phyloP scores from a whole-genome alignment of 1,140 invertebrate genomes.

The Ladona fulva region DNA sequence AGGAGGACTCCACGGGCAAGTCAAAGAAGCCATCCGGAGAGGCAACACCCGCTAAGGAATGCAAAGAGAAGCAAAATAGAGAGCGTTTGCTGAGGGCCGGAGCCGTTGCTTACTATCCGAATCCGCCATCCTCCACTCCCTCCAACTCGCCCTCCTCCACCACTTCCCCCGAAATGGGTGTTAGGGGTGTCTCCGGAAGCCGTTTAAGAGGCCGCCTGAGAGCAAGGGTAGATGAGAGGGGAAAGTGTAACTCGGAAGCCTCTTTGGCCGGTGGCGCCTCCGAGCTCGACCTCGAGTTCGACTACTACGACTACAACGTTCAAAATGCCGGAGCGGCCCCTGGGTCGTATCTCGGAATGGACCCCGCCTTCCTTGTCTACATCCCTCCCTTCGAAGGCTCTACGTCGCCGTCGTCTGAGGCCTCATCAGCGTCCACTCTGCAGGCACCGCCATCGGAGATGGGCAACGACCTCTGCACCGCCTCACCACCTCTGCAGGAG shows the following conservation, averaged over 20 bases:
- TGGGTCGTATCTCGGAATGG: conserved; percentile 74
- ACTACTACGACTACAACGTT: conserved; percentile 82
- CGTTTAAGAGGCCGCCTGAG: conserved; percentile 14
- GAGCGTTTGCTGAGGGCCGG: conserved; percentile 54
- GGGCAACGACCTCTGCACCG: background rate
- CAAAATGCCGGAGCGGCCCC: conserved; percentile 67
- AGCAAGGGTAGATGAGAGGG: conserved; percentile 11
- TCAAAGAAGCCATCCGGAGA: background rate
- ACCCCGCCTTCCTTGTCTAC: conserved; percentile 77
- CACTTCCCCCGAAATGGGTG: conserved; percentile 7
- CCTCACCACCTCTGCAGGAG: background rate
- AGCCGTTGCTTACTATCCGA: conserved; percentile 22
- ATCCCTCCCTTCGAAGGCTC: conserved; percentile 58
- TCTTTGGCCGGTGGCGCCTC: conserved; percentile 60
- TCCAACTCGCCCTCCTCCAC: background rate
- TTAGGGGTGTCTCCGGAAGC: conserved; percentile 12
- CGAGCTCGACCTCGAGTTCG: conserved; percentile 73
- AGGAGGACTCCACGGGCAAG: background rate
- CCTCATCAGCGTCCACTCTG: background rate
- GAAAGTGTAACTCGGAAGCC: conserved; percentile 52
- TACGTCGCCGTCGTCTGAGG: background rate
- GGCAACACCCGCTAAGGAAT: conserved; percentile 48
- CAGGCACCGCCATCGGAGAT: conserved; percentile 11
- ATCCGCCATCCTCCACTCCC: background rate
- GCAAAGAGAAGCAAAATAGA: conserved; percentile 64